Percentiles rank a stretch among this genome's conserved stretches.
Evolutionary conservation across 2,113 vertebrate genomes (phyloP).

Genomic region (Hippocampus abdominalis): DNA sequence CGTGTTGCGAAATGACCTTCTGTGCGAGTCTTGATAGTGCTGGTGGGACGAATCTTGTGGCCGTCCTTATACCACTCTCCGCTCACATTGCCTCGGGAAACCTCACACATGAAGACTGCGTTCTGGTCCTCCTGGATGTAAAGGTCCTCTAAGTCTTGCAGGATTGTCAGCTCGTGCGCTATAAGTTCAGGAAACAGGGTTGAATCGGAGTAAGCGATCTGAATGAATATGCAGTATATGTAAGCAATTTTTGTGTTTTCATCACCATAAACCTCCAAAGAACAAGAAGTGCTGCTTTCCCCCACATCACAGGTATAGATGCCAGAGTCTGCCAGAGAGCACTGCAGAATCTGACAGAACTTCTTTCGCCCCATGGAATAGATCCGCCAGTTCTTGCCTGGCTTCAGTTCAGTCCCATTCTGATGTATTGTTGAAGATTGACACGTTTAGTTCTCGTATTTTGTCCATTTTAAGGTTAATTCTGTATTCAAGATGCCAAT

Average conservation of each 20-base stretch:
- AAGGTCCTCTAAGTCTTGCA: conserved; percentile 76
- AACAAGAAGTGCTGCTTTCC: conserved; percentile 67
- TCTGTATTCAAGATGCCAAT: not conserved
- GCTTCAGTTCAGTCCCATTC: conserved; percentile 73
- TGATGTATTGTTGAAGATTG: conserved; percentile 30
- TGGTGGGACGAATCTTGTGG: conserved; percentile 73
- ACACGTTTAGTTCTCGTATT: not conserved
- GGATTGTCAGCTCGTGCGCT: conserved; percentile 79
- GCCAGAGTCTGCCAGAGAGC: conserved; percentile 58
- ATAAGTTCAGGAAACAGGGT: conserved; percentile 8
- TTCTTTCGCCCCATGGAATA: conserved; percentile 80
- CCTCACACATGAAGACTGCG: conserved; percentile 85
- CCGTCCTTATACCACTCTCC: conserved; percentile 80
- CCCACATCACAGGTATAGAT: conserved; percentile 70
- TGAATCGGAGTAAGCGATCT: not conserved
- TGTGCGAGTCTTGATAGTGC: conserved; percentile 81
- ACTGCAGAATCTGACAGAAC: conserved; percentile 69
- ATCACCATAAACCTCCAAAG: conserved; percentile 80
- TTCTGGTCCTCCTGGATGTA: conserved; percentile 82
- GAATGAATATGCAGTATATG: not conserved
- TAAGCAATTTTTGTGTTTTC: not conserved
- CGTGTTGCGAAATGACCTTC: conserved; percentile 76
- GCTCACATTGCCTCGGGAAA: conserved; percentile 73
- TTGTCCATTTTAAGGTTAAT: not conserved
- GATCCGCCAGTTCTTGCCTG: conserved; percentile 72